phyloP scores from a whole-genome alignment of 2,113 vertebrate genomes.

The Harpagus bidentatus region DNA sequence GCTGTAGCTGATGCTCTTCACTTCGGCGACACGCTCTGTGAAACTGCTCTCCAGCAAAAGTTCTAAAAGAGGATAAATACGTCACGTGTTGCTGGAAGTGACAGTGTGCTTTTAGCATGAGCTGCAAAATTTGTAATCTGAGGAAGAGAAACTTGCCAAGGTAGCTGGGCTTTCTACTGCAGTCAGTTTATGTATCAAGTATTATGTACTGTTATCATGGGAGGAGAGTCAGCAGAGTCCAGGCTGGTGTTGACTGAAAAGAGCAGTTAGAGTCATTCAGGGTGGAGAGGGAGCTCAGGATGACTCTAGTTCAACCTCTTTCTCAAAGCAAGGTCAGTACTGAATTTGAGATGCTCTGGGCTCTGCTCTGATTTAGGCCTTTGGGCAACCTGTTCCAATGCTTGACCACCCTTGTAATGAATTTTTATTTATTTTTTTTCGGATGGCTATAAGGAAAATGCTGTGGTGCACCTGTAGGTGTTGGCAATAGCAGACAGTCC shows the following conservation, averaged over 20 bases:
- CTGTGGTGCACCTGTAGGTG: accelerated
- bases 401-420: not conserved
- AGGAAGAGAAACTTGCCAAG: not conserved
- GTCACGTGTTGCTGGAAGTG: not conserved
- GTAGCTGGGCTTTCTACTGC: not conserved
- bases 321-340: not conserved
- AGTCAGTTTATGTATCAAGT: not conserved
- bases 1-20: not conserved
- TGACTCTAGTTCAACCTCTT: not conserved
- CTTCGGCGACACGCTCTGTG: not conserved
- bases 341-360: not conserved
- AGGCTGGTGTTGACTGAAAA: not conserved
- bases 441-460: not conserved
- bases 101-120: not conserved
- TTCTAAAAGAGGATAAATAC: slow-evolving; percentile 3
- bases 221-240: not conserved
- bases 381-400: not conserved
- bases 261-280: not conserved
- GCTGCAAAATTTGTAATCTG: not conserved
- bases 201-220: not conserved
- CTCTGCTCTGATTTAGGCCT: not conserved
- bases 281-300: not conserved
- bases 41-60: not conserved
- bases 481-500: not conserved
- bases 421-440: not conserved